A percentile compares a stretch with the other conserved stretches of the same genome.
These are phyloP conservation scores for Lycocerus yunnanus DNA, from an alignment of 2,888 invertebrate genomes.

Conservation along the genomic window DNA sequence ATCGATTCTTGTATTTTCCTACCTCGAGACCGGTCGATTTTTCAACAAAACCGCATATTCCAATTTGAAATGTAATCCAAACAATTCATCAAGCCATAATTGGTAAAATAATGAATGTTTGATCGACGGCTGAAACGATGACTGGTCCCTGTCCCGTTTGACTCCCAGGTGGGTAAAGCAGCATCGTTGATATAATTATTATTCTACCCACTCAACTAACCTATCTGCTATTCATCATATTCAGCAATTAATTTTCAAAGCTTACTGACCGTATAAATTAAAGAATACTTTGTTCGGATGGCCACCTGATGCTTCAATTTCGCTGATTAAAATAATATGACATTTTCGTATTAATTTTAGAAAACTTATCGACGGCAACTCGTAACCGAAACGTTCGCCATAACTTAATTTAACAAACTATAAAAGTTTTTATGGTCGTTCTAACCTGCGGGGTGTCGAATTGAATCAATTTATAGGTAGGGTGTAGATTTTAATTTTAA, in stretches of 20 bases:
- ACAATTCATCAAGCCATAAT: conserved; percentile 22
- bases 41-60: background rate
- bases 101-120: conserved; percentile 29
- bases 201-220: conserved; percentile 37
- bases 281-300: conserved; percentile 34
- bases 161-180: conserved; percentile 27
- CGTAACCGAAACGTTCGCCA: background rate
- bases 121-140: conserved; percentile 17
- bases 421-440: background rate
- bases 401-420: background rate
- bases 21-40: background rate
- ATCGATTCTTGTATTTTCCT: background rate
- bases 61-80: conserved; percentile 16
- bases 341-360: background rate
- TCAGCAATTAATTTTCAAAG: conserved; percentile 44
- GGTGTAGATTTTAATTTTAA: conserved; percentile 2
- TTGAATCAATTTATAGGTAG: background rate
- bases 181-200: conserved; percentile 36
- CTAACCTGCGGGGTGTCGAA: background rate
- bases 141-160: conserved; percentile 1
- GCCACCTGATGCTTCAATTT: conserved; percentile 38
- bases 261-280: conserved; percentile 39
- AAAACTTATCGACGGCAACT: background rate
- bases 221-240: conserved; percentile 41
- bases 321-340: conserved; percentile 11